These are phyloP conservation scores for Pachyramphus minor DNA, from an alignment of 2,113 vertebrate genomes.

Conservation along the genomic window DNA sequence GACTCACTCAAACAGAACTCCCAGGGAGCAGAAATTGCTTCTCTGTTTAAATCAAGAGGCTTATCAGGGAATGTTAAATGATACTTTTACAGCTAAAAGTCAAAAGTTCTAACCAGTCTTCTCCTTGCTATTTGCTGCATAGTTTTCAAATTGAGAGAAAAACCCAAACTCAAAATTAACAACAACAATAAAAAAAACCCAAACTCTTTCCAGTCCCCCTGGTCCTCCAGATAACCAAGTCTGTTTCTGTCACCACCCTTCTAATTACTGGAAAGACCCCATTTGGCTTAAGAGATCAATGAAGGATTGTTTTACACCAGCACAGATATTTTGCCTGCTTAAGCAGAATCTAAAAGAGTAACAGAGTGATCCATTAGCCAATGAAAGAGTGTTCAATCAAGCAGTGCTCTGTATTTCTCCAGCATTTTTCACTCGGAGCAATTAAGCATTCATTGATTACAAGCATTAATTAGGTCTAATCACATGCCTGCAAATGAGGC, in stretches of 20 bases:
- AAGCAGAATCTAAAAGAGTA: constrained; percentile 23
- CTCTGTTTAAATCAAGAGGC: constrained; percentile 43
- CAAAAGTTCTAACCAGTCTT: constrained; percentile 17
- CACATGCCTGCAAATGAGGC: neutral
- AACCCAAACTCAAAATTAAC: neutral
- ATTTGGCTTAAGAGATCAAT: constrained; percentile 41
- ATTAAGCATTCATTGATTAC: constrained; percentile 44
- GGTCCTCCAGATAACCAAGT: neutral
- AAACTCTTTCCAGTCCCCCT: neutral
- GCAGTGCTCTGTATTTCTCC: neutral
- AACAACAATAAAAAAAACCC: neutral
- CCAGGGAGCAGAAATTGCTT: constrained; percentile 48
- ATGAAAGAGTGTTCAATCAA: neutral
- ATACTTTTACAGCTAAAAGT: constrained; percentile 35
- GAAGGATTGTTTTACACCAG: constrained; percentile 44
- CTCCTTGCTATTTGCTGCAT: neutral
- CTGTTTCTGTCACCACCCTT: constrained; percentile 48
- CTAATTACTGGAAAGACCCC: constrained; percentile 56
- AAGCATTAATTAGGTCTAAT: constrained; percentile 43
- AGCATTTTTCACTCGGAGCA: neutral
- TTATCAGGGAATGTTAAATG: constrained; percentile 40
- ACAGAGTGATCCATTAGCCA: neutral
- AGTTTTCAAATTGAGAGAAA: neutral
- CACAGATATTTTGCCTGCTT: constrained; percentile 42
- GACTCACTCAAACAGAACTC: constrained; percentile 35